Conservation (phyloP, 2,888 invertebrate genomes). For the Cantharis flavilabris region DNA sequence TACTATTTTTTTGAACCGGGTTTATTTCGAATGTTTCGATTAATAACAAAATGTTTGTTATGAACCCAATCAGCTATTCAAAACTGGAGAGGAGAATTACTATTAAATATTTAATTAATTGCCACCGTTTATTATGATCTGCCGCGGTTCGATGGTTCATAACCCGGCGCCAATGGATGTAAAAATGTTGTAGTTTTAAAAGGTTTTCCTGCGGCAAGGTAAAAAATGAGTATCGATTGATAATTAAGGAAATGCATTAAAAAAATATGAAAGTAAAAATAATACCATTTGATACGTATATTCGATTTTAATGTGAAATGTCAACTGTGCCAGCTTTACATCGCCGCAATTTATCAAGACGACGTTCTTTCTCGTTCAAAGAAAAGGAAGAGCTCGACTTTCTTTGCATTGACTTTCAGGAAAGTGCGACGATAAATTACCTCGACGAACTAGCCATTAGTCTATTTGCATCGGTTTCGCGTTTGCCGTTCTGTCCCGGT, state of each 20-base stretch:
- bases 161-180: not conserved
- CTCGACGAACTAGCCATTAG: conserved; percentile 54
- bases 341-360: conserved; percentile 49
- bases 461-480: conserved; percentile 49
- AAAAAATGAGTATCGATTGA: not conserved
- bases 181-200: not conserved
- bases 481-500: conserved; percentile 36
- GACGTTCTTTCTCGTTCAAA: conserved; percentile 33
- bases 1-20: too few species aligned
- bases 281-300: conserved; percentile 5
- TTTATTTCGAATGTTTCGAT: too few species aligned
- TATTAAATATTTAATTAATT: not conserved
- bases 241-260: not conserved
- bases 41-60: too few species aligned
- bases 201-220: not conserved
- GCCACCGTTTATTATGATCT: not conserved
- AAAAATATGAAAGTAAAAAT: not conserved
- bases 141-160: not conserved
- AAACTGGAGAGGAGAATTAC: not conserved
- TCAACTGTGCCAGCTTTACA: conserved; percentile 40
- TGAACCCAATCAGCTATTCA: too few species aligned
- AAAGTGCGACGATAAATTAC: conserved; percentile 54
- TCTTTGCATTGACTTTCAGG: conserved; percentile 52
- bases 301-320: conserved; percentile 33
- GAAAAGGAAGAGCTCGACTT: conserved; percentile 50